Evolutionary conservation across 2,797 vertebrate species (phyloP).

Genomic region (Gallirallus australis): DNA sequence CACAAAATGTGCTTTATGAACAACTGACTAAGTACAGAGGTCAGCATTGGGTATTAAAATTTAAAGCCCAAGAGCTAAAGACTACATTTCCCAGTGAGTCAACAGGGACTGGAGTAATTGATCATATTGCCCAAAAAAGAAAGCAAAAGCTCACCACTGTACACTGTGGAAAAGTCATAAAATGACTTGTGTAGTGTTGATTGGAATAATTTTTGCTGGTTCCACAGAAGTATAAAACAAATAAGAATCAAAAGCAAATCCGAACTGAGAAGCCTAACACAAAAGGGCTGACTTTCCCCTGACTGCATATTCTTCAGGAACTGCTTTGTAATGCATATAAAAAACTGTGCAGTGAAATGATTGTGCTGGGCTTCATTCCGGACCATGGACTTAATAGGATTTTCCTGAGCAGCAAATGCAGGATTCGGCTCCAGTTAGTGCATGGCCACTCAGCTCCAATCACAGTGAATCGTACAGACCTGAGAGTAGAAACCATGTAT

Average conservation of each 20-base stretch:
- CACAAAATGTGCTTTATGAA: not conserved
- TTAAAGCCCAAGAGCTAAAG: not conserved
- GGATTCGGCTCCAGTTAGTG: not conserved
- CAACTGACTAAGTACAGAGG: not conserved
- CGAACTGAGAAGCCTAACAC: not conserved
- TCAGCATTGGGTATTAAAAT: not conserved
- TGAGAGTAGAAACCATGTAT: not conserved
- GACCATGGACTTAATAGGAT: not conserved
- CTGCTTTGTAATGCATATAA: not conserved
- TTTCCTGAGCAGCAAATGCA: not conserved
- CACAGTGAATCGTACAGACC: not conserved
- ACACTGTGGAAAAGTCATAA: not conserved
- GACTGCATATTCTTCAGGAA: not conserved
- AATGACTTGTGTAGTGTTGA: not conserved
- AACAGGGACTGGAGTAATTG: not conserved
- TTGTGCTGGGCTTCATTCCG: not conserved
- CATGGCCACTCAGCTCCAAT: rapidly evolving
- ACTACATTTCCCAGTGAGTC: not conserved
- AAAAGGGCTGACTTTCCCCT: no score
- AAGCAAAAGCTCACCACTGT: not conserved
- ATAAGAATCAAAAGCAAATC: not conserved
- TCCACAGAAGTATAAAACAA: not conserved
- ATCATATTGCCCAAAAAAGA: not conserved
- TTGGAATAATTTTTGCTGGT: not conserved
- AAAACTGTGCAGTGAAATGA: not conserved